phyloP scores from a whole-genome alignment of 2,888 invertebrate genomes.

The Callyntrura guangdongensis region DNA sequence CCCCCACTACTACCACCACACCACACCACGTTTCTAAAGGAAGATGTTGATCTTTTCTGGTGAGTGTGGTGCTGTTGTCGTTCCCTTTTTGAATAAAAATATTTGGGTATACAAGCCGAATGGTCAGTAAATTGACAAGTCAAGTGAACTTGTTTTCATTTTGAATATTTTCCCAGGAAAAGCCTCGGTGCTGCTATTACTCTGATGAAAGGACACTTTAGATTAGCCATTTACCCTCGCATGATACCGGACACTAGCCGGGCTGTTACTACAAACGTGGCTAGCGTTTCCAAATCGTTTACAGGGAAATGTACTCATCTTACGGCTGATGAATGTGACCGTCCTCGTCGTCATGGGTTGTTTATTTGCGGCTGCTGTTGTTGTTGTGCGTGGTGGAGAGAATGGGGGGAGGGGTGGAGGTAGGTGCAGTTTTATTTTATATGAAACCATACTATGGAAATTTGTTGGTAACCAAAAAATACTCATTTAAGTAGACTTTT shows the following conservation, averaged over 20 bases:
- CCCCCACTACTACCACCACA: background rate
- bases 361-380: too few species aligned
- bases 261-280: background rate
- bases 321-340: background rate
- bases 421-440: too few species aligned
- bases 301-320: constrained; percentile 55
- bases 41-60: constrained; percentile 51
- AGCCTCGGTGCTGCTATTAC: background rate
- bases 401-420: background rate
- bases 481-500: background rate
- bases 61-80: too few species aligned
- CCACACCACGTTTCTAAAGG: constrained; percentile 20
- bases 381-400: constrained; percentile 10
- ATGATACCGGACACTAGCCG: too few species aligned
- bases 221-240: constrained; percentile 20
- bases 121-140: constrained; percentile 40
- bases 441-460: background rate
- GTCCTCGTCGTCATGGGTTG: background rate
- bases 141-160: background rate
- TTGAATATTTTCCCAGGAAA: background rate
- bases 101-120: background rate
- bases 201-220: constrained; percentile 46
- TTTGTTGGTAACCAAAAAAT: background rate
- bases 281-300: background rate
- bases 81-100: background rate